A percentile compares a stretch with the other conserved stretches of the same genome.
Evolutionary conservation across 2,888 invertebrate genomes (phyloP).

Genomic region (Balanococcus diminutus): DNA sequence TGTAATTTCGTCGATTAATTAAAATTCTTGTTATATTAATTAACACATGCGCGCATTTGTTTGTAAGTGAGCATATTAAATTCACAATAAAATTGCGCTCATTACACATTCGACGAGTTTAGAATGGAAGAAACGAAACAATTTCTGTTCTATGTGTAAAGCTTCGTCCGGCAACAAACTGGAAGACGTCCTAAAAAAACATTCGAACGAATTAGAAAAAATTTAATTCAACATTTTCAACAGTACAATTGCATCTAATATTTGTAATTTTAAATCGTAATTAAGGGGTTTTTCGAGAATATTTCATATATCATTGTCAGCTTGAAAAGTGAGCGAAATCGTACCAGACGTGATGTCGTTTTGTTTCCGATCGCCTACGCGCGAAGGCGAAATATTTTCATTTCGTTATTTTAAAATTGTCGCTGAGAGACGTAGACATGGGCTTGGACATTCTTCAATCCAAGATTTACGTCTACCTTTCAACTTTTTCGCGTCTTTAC

Average conservation of each 20-base stretch:
- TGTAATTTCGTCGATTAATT: slow-evolving; percentile 3
- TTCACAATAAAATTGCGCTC: not conserved
- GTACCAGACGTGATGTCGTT: not conserved
- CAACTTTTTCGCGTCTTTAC: not conserved
- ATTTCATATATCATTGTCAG: not conserved
- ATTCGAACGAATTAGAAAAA: not conserved
- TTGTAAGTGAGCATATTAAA: not conserved
- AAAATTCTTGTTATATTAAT: not conserved
- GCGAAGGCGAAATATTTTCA: not conserved
- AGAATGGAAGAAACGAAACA: not conserved
- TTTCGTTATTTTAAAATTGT: not conserved
- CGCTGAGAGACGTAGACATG: not conserved
- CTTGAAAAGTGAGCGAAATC: not conserved
- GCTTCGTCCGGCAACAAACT: not conserved
- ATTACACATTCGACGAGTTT: not conserved
- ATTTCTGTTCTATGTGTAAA: not conserved
- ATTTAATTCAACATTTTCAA: not conserved
- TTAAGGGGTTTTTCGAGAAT: not conserved
- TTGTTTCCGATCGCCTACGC: slow-evolving; percentile 5
- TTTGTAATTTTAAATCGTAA: not conserved
- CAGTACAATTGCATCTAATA: not conserved
- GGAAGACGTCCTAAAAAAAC: no score
- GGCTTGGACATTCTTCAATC: not conserved
- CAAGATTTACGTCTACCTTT: not conserved
- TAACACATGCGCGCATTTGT: not conserved